phyloP scores from a whole-genome alignment of 2,113 vertebrate species.

The Takifugu flavidus region DNA sequence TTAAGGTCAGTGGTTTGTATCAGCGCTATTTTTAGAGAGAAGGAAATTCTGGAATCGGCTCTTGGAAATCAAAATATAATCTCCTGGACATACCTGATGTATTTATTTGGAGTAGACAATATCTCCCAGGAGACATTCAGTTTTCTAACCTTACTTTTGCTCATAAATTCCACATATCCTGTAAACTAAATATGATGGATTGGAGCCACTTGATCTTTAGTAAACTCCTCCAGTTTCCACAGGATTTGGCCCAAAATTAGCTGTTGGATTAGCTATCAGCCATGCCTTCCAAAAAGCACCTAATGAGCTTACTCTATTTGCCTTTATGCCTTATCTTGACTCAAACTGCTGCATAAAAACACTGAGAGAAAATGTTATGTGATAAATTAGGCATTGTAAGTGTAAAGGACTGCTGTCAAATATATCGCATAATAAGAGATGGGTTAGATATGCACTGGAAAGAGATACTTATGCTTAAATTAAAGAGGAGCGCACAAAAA shows the following conservation, averaged over 20 bases:
- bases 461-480: no score
- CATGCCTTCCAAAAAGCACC: conserved; percentile 43
- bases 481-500: no score
- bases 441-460: no score
- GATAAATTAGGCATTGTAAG: no score
- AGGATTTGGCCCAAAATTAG: conserved; percentile 32
- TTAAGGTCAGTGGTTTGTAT: conserved; percentile 17
- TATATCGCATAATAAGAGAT: no score
- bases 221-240: conserved; percentile 37
- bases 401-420: no score
- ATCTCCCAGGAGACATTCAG: no score
- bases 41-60: conserved; percentile 8
- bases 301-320: conserved; percentile 50
- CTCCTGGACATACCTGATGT: no score
- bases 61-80: not conserved
- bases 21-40: conserved; percentile 32
- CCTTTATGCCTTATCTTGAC: not conserved
- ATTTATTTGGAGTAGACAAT: no score
- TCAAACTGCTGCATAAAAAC: not conserved
- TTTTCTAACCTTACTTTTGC: no score
- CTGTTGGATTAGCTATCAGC: conserved; percentile 21
- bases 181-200: no score
- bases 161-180: no score
- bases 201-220: conserved; percentile 20
- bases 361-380: not conserved